Conservation (phyloP, 1,140 invertebrate species). For the Zeugodacus cucurbitae region DNA sequence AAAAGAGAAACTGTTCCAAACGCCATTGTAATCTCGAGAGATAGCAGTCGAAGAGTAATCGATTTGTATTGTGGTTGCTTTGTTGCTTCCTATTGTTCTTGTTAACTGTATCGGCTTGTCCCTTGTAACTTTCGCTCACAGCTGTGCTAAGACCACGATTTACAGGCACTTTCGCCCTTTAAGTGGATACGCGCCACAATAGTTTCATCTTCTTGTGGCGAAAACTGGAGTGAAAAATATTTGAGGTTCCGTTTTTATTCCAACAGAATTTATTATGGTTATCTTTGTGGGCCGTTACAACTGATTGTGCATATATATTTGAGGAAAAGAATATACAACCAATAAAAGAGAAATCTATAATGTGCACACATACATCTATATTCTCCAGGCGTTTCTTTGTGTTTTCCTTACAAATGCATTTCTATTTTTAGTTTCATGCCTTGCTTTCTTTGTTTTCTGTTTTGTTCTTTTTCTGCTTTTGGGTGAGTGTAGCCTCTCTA, state of each 20-base stretch:
- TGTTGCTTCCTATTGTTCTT: background rate
- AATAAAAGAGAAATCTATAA: too few relatives aligned
- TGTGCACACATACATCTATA: too few relatives aligned
- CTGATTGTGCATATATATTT: too few relatives aligned
- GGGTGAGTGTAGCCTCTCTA: background rate
- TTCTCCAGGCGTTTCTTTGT: too few relatives aligned
- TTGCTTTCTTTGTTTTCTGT: too few relatives aligned
- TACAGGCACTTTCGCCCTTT: background rate
- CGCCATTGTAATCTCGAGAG: background rate
- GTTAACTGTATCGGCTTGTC: background rate
- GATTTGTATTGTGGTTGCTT: background rate
- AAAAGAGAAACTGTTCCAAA: background rate
- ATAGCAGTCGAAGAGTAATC: background rate
- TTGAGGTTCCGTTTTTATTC: background rate
- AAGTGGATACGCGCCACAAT: background rate
- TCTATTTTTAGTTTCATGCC: background rate
- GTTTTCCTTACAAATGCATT: too few relatives aligned
- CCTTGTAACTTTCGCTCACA: constrained; percentile 2
- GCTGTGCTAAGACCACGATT: background rate
- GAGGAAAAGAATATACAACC: too few relatives aligned
- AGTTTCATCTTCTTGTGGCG: background rate
- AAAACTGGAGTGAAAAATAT: background rate
- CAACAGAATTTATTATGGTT: too few relatives aligned
- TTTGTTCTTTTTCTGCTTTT: background rate
- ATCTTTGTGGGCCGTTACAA: too few relatives aligned